A percentile compares a stretch with the other conserved stretches of the same genome.
phyloP scores from a whole-genome alignment of 2,888 invertebrate species.

The Harpalus rubripes region DNA sequence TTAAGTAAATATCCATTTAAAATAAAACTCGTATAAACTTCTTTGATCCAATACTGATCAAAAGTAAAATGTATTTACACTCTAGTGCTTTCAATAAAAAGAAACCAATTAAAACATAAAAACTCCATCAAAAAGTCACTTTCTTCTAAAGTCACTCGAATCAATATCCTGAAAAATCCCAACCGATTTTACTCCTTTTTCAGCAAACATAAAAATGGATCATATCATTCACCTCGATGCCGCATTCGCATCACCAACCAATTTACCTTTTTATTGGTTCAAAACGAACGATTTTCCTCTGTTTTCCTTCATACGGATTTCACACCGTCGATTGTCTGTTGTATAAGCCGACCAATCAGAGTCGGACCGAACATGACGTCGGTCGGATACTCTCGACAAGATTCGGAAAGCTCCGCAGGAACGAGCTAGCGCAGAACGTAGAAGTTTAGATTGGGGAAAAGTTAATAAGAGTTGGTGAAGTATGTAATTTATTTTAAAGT shows the following conservation, averaged over 20 bases:
- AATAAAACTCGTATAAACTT: neutral
- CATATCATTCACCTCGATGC: conserved; percentile 8
- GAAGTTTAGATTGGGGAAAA: conserved; percentile 11
- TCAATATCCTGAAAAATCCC: conserved; percentile 20
- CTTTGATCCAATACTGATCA: conserved; percentile 3
- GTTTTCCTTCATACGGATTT: conserved; percentile 37
- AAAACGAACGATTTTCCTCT: conserved; percentile 34
- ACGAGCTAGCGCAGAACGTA: neutral
- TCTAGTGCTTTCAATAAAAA: conserved; percentile 8
- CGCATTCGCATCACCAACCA: conserved; percentile 29
- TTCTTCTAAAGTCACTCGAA: neutral
- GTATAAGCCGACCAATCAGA: conserved; percentile 3
- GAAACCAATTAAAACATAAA: conserved; percentile 25
- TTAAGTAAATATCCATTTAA: neutral
- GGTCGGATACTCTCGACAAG: neutral
- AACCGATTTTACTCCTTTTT: conserved; percentile 11
- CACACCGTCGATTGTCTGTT: conserved; percentile 15
- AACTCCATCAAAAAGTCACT: conserved; percentile 21
- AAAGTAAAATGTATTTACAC: conserved; percentile 8
- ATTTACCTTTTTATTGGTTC: conserved; percentile 33
- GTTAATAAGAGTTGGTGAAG: conserved; percentile 18
- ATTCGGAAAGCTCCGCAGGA: neutral
- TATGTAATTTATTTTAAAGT: conserved; percentile 37
- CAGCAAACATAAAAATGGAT: conserved; percentile 40
- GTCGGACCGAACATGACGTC: conserved; percentile 16